Base-by-base conservation (phyloP, 2,113 vertebrate genomes). In the Brevimyrus niger region DNA sequence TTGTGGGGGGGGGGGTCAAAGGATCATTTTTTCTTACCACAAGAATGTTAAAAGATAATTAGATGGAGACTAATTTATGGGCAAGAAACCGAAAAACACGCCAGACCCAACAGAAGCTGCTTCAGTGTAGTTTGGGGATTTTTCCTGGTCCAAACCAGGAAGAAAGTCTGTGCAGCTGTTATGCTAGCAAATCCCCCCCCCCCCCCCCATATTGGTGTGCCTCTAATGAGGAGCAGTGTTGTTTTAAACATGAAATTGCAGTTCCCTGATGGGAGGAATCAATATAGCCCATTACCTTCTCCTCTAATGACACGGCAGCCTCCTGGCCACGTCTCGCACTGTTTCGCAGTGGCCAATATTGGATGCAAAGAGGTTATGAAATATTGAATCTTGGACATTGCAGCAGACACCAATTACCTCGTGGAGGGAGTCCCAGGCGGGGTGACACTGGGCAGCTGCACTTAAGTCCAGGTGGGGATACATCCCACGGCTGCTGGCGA, bases 231-330 rank as follows among this genome's bases (percentile, higher is more conserved):
- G 92, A 96, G 95, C 94, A 94, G 95, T 95, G 95, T 95, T 96
- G 95, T 96, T 95, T 96, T 95, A 96, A 96, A 96, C 95, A 96
- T 95, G 95, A 95, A 96, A 95, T 90, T 53, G 93, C 92, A 92
- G 92, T 94, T 89, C 92, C 93, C 76, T 88, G 91, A 80, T 89
- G 93, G 93, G 92, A 88, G 86, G 94, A 94, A 96, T 96, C 96
- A 95, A 96, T 96, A 95, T 92, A 92, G 93, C 90, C 95, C 95
- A 96, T 96, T 96, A 96, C 95, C 94, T 94, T 92, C 88, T 91
- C 92, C 92, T 94, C 94, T 95, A 96, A 96, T 95, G 94, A 96
- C 94, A 93, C 91, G 89, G 92, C 91, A 90, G 27, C 73, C 89
- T 91, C 90, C 93, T 90, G 90, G 90, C 91, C 91, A 92, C 91